These are phyloP conservation scores for Hydraecia micacea DNA, from an alignment of 2,888 invertebrate species.

Conservation along the genomic window DNA sequence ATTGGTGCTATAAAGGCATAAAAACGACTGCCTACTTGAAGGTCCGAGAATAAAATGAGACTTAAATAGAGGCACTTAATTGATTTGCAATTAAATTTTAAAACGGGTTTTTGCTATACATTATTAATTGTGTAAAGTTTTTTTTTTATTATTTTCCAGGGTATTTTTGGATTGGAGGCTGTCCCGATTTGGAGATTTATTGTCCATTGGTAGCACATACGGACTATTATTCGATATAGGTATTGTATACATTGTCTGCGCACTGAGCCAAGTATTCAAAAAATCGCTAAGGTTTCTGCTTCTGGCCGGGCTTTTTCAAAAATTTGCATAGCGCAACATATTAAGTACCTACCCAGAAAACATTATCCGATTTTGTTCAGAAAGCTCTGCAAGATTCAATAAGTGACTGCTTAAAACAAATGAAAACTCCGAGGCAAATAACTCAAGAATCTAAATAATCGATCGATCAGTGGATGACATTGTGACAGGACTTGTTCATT, in stretches of 20 bases:
- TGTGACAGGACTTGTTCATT: background rate
- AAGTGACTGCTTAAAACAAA: background rate
- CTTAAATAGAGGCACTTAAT: conserved; percentile 76
- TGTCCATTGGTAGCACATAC: background rate
- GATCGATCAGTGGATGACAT: background rate
- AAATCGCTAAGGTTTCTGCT: background rate
- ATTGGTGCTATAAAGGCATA: conserved; percentile 85
- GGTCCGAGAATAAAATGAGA: conserved; percentile 75
- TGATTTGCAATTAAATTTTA: conserved; percentile 78
- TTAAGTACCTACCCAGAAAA: background rate
- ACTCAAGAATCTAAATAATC: background rate
- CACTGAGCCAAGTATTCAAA: background rate
- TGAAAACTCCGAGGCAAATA: background rate
- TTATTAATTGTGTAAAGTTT: conserved; percentile 60
- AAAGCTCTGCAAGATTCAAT: background rate
- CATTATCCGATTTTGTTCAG: background rate
- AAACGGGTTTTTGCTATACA: conserved; percentile 68
- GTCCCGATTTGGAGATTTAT: background rate
- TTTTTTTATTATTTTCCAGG: conserved; percentile 38
- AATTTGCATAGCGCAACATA: background rate
- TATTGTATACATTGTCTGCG: background rate
- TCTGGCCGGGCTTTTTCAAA: background rate
- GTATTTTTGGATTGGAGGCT: conserved; percentile 17
- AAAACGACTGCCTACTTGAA: conserved; percentile 86
- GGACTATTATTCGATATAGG: background rate